Evolutionary conservation across 2,113 vertebrate genomes (phyloP), one percentile per base, ranked within the genome.

Genomic region (Orycteropus afer): DNA sequence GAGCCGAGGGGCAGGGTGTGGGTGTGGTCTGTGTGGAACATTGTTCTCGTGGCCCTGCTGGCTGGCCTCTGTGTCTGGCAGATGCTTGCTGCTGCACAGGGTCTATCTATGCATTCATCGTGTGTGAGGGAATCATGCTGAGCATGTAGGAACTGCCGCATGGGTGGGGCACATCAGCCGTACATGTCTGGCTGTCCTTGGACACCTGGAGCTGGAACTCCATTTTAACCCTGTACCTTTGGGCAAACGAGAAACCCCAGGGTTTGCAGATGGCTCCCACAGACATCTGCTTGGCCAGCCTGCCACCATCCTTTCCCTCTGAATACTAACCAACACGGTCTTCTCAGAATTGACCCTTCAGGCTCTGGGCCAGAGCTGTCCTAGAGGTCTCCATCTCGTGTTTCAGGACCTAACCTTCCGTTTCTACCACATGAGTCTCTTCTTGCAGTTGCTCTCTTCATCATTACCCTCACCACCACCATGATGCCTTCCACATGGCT

Each of bases 21-120:
- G 29, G 3, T 0, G 3, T 53, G 76, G 65, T 17, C 32, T 25
- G 29, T 14, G 29, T 5, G 0, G 2, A 6, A 10, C 4, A 9
- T 51, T 27, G n/a, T 37, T 3, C 4, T 0, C 3, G 42, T 34
- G 80, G 83, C 37, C 45, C 47, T 22, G n/a, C 55, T 32, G 57
- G 37, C 55, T 34, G 59, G 61, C 69, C 32, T 49, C 1, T 0
- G 32, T 5, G 37, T 61, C 76, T 37, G 4, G 18, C 42, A 76
- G 57, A 76, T 3, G 17, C 3, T 37, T 0, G 2, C 4, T 2
- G 69, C 5, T 23, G 45, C 32, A 13, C 63, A 51, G 65, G 59
- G 40, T 69, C 23, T 17, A 2, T 42, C 53, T 86, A 0, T 29
- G 4, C 18, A 32, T 22, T 40, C 82, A 12, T 13, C 0, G 0